Evolutionary conservation across 2,888 invertebrate species (phyloP).

Genomic region (Galeruca laticollis): DNA sequence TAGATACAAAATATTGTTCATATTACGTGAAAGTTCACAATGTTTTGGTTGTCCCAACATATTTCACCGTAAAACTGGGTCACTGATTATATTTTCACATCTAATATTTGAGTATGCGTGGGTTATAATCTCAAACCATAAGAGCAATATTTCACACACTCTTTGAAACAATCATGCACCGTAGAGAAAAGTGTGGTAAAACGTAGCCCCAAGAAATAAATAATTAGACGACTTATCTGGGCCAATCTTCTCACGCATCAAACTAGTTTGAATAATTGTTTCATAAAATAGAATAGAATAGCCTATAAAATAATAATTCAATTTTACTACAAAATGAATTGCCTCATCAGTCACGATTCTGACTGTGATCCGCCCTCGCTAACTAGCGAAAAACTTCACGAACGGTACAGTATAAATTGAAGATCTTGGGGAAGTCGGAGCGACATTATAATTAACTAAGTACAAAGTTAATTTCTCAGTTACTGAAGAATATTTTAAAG

Average conservation of each 20-base stretch:
- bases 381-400: constrained; percentile 44
- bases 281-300: constrained; percentile 51
- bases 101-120: neutral
- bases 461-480: too few relatives aligned
- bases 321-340: constrained; percentile 55
- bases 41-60: too few relatives aligned
- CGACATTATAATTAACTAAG: neutral
- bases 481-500: too few relatives aligned
- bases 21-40: too few relatives aligned
- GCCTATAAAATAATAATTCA: constrained; percentile 57
- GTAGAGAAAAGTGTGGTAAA: constrained; percentile 3
- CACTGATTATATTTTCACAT: neutral
- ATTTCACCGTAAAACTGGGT: neutral
- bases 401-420: constrained; percentile 29
- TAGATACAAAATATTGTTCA: too few relatives aligned
- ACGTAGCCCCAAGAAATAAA: constrained; percentile 25
- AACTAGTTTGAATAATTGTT: constrained; percentile 54
- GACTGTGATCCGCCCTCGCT: constrained; percentile 31
- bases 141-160: constrained; percentile 1
- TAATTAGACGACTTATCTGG: constrained; percentile 47
- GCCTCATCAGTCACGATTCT: constrained; percentile 50
- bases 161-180: neutral
- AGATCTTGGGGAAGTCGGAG: neutral
- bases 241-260: constrained; percentile 51
- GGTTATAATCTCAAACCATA: neutral